Evolutionary conservation across 2,797 vertebrate species (phyloP), one percentile per base, ranked within the genome.

Genomic region (Rhinella marina): DNA sequence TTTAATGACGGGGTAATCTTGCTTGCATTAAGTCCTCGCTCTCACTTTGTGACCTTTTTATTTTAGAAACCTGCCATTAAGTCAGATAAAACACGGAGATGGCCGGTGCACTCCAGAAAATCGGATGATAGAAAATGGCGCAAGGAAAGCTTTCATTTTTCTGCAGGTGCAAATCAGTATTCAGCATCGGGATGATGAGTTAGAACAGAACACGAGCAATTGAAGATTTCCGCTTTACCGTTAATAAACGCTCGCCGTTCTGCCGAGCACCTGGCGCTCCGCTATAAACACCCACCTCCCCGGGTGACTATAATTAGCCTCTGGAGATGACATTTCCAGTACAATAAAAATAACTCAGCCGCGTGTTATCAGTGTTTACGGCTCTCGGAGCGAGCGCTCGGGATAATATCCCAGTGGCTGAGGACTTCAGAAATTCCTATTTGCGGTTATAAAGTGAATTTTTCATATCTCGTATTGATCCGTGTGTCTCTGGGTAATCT

Each of bases 251-350:
- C 23, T 25, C 23, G 75, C 75, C 21, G n/a, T 48, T 73, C 48
- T 48, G 17, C 70, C 70, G 76, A 13, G 21, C 78, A 81, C 78
- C 78, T 81, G 78, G 78, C 41, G 21, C 10, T 62, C 56, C 13
- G 23, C 48, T 59, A 80, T 27, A 80, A 80, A 80, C 14, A 9
- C 23, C 61, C 61, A 2, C 19, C 29, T 4, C 9, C 17, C 23
- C 62, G 62, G 2, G 23, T 13, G 16, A 13, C 27, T 59, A 81
- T 41, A 62, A 61, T 81, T 29, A 61, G 25, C 78, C 78, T 21
- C 78, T 14, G 13, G 78, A 62, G 19, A 59, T 81, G 78, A 81
- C 78, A 81, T 81, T 81, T 81, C 13, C 78, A 13, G 10, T 59
- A 62, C 21, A 19, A 81, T 59, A 62, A 59, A 81, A 62, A 59